phyloP scores from a whole-genome alignment of 2,113 vertebrate species.

The Cyprinodon tularosa region DNA sequence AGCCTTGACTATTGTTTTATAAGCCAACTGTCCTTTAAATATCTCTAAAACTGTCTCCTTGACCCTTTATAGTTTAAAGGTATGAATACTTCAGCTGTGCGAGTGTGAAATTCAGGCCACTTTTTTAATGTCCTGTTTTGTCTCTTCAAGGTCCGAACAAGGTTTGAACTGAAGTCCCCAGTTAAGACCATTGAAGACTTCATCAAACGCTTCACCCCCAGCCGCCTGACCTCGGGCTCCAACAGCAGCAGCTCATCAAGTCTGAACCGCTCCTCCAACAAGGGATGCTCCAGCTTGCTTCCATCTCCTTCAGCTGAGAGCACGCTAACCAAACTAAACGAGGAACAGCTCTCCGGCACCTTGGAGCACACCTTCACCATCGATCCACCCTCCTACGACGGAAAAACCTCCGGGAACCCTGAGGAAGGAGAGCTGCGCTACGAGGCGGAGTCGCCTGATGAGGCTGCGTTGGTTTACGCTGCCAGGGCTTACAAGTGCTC shows the following conservation, averaged over 20 bases:
- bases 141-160: constrained; percentile 83
- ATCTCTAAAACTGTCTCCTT: background rate
- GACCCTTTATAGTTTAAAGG: background rate
- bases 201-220: constrained; percentile 92
- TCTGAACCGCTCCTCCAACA: constrained; percentile 84
- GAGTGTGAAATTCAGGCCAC: background rate
- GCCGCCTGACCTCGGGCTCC: constrained; percentile 88
- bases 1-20: background rate
- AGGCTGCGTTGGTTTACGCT: constrained; percentile 95
- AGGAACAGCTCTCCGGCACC: constrained; percentile 64
- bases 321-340: constrained; percentile 85
- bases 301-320: constrained; percentile 83
- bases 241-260: constrained; percentile 90
- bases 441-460: constrained; percentile 94
- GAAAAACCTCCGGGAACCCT: constrained; percentile 6
- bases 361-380: constrained; percentile 76
- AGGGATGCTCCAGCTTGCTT: constrained; percentile 77
- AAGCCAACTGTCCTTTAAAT: background rate
- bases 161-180: constrained; percentile 91
- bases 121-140: background rate
- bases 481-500: constrained; percentile 91
- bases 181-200: constrained; percentile 98
- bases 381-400: constrained; percentile 36
- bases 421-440: constrained; percentile 88
- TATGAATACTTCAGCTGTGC: background rate